These are phyloP conservation scores for Serranus cabrilla DNA, from an alignment of 2,797 vertebrate species.

Conservation along the genomic window DNA sequence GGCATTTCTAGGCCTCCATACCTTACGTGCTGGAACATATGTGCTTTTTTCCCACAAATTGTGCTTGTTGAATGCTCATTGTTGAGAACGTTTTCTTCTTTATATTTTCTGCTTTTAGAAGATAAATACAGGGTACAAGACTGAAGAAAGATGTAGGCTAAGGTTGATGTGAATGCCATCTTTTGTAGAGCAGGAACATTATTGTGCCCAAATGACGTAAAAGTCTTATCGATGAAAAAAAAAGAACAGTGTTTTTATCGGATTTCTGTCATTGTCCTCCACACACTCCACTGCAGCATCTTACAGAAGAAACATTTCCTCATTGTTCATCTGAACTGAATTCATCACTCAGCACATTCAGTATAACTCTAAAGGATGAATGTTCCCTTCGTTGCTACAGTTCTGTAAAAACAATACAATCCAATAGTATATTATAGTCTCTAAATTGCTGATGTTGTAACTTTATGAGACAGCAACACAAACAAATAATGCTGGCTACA, in stretches of 20 bases:
- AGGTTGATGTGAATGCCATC: background rate
- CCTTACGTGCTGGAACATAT: background rate
- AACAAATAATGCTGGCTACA: slow-evolving; percentile 56
- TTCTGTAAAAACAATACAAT: slow-evolving; percentile 56
- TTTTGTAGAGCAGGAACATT: background rate
- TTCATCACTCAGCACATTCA: slow-evolving; percentile 31
- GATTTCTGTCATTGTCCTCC: background rate
- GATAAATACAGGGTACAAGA: background rate
- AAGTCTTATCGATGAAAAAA: background rate
- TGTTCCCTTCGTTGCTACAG: slow-evolving; percentile 38
- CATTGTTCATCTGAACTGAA: slow-evolving; percentile 24
- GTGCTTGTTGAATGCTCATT: background rate
- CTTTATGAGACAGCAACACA: slow-evolving; percentile 57
- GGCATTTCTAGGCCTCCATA: background rate
- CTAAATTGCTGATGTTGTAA: slow-evolving; percentile 63
- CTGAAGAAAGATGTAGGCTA: background rate
- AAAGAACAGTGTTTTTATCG: background rate
- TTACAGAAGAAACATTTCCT: slow-evolving; percentile 30
- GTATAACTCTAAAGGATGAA: slow-evolving; percentile 24
- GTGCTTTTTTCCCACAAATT: background rate
- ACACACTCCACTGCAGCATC: background rate
- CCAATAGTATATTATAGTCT: slow-evolving; percentile 36
- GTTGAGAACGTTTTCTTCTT: background rate
- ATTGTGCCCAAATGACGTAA: background rate
- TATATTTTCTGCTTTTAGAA: background rate